Percentiles rank a stretch among this genome's conserved stretches.
Conservation (phyloP, 2,797 vertebrate species). For the Scyliorhinus canicula region DNA sequence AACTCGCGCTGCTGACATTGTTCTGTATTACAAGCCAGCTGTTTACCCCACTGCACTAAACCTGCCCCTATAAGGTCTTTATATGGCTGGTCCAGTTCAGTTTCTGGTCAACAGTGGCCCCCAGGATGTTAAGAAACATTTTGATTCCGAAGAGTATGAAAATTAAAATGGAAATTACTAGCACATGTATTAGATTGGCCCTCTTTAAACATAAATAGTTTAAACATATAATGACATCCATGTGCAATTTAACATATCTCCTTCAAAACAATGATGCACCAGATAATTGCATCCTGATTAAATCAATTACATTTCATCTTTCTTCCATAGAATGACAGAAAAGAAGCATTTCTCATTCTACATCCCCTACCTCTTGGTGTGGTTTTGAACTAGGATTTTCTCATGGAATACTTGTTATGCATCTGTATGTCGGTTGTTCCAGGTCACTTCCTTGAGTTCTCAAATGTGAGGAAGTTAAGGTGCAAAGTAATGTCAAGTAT, state of each 20-base stretch:
- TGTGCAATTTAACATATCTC: neutral
- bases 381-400: conserved; percentile 8
- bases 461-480: conserved; percentile 23
- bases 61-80: too few relatives aligned
- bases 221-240: neutral
- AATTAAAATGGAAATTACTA: neutral
- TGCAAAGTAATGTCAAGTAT: conserved; percentile 39
- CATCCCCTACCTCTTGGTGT: neutral
- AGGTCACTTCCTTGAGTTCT: conserved; percentile 61
- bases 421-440: conserved; percentile 60
- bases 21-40: too few relatives aligned
- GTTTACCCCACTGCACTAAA: too few relatives aligned
- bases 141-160: neutral
- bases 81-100: too few relatives aligned
- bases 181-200: neutral
- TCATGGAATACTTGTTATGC: conserved; percentile 44
- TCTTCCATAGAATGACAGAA: neutral
- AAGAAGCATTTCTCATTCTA: neutral
- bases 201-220: neutral
- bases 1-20: too few relatives aligned
- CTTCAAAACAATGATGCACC: neutral
- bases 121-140: too few relatives aligned
- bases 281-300: neutral
- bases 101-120: too few relatives aligned
- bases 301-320: neutral